Conservation (phyloP, 2,888 invertebrate genomes). For the Griposia aprilina region DNA sequence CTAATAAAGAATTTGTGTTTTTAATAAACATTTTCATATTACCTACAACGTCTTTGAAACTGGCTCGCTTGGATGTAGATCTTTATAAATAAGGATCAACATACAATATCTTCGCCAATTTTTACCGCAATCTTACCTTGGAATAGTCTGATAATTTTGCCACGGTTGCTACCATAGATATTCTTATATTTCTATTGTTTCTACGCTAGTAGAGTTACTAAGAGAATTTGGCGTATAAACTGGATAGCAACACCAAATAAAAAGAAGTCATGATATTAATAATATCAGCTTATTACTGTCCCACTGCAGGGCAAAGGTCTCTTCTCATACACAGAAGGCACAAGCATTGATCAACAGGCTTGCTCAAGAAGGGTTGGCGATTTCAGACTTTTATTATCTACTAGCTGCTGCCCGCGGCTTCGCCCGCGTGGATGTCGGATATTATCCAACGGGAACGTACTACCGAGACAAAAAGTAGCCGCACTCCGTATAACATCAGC, state of each 20-base stretch:
- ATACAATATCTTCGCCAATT: slow-evolving; percentile 23
- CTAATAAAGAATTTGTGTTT: slow-evolving; percentile 20
- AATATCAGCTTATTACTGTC: neutral
- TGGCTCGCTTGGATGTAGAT: slow-evolving; percentile 5
- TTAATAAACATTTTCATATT: slow-evolving; percentile 31
- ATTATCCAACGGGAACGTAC: too few species aligned
- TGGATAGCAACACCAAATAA: neutral
- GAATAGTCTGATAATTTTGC: slow-evolving; percentile 10
- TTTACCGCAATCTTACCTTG: slow-evolving; percentile 28
- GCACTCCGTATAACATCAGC: too few species aligned
- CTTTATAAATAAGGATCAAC: slow-evolving; percentile 44
- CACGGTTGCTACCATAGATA: neutral
- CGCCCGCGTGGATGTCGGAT: too few species aligned
- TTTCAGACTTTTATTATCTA: neutral
- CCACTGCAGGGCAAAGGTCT: neutral
- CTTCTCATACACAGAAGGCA: neutral
- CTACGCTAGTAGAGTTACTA: neutral
- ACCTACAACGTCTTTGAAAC: neutral
- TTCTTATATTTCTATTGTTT: neutral
- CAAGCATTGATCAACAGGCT: neutral
- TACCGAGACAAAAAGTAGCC: too few species aligned
- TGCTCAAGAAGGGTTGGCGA: neutral
- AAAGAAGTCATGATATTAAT: neutral
- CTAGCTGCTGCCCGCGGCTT: too few species aligned
- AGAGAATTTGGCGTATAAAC: neutral